These are phyloP conservation scores for Agelastica alni DNA, from an alignment of 2,888 invertebrate species.

Conservation along the genomic window DNA sequence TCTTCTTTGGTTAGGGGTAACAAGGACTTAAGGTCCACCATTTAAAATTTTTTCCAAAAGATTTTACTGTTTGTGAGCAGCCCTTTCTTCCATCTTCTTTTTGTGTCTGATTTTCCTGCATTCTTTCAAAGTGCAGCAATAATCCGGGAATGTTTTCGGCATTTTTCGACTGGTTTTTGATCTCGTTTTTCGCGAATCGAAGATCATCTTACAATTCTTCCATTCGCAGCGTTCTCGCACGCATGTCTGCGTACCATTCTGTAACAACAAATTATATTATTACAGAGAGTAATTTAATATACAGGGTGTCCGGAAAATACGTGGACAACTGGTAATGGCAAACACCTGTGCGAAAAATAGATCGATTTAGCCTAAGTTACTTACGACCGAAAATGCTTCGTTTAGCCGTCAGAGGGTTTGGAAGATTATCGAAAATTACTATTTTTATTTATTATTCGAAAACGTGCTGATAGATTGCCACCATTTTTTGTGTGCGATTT, in stretches of 20 bases:
- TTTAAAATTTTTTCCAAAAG: conserved; percentile 19
- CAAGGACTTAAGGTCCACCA: conserved; percentile 47
- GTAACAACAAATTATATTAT: conserved; percentile 45
- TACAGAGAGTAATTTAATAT: too few relatives aligned
- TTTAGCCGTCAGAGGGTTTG: too few relatives aligned
- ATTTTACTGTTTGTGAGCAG: conserved; percentile 23
- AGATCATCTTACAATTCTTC: conserved; percentile 66
- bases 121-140: conserved; percentile 52
- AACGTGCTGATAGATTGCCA: too few relatives aligned
- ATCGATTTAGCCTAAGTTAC: too few relatives aligned
- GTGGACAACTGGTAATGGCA: too few relatives aligned
- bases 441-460: too few relatives aligned
- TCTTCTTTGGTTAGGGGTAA: conserved; percentile 65
- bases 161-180: conserved; percentile 55
- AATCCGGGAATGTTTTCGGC: conserved; percentile 55
- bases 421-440: too few relatives aligned
- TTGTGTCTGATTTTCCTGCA: conserved; percentile 44
- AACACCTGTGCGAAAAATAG: too few relatives aligned
- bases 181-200: conserved; percentile 44
- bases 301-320: too few relatives aligned
- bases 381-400: too few relatives aligned
- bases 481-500: too few relatives aligned
- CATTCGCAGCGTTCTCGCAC: conserved; percentile 80
- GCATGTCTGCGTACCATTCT: conserved; percentile 83
- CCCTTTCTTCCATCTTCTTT: conserved; percentile 36